A percentile compares a stretch with the other conserved stretches of the same genome.
phyloP scores from a whole-genome alignment of 64 coral and sea anemone genomes.

The Exaiptasia diaphana region DNA sequence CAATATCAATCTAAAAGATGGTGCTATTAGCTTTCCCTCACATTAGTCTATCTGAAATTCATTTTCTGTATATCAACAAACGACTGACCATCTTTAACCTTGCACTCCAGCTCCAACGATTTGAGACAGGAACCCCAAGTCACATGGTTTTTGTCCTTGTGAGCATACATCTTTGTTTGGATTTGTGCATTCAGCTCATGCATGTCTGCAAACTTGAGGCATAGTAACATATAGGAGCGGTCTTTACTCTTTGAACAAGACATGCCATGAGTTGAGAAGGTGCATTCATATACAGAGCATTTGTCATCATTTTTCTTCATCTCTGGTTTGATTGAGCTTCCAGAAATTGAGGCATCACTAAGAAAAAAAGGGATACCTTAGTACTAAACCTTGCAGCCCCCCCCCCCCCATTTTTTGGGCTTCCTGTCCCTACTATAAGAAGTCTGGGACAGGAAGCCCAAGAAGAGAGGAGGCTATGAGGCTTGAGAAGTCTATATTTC shows the following conservation, averaged over 20 bases:
- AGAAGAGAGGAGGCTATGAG: too few relatives aligned
- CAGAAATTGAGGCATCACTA: slow-evolving; percentile 72
- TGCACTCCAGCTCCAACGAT: slow-evolving; percentile 77
- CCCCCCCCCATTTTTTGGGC: too few relatives aligned
- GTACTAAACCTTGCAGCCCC: too few relatives aligned
- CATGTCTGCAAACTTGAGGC: slow-evolving; percentile 63
- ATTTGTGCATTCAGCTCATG: slow-evolving; percentile 54
- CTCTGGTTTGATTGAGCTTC: slow-evolving; percentile 59
- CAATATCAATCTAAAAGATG: too few relatives aligned
- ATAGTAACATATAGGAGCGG: slow-evolving; percentile 57
- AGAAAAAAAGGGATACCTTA: too few relatives aligned
- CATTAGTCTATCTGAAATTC: slow-evolving; percentile 60
- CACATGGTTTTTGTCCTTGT: slow-evolving; percentile 84
- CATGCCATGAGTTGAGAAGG: slow-evolving; percentile 71
- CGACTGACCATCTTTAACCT: slow-evolving; percentile 62
- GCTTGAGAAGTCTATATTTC: too few relatives aligned
- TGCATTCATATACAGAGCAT: slow-evolving; percentile 43
- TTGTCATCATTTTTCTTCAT: slow-evolving; percentile 71
- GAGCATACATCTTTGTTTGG: slow-evolving; percentile 80
- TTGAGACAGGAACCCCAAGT: slow-evolving; percentile 86
- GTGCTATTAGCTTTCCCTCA: too few relatives aligned
- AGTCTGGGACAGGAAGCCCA: too few relatives aligned
- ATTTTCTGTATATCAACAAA: slow-evolving; percentile 70
- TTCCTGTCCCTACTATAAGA: too few relatives aligned
- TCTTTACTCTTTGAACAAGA: slow-evolving; percentile 76